Base-by-base conservation (phyloP, 2,113 vertebrate species). In the Alouatta palliata region DNA sequence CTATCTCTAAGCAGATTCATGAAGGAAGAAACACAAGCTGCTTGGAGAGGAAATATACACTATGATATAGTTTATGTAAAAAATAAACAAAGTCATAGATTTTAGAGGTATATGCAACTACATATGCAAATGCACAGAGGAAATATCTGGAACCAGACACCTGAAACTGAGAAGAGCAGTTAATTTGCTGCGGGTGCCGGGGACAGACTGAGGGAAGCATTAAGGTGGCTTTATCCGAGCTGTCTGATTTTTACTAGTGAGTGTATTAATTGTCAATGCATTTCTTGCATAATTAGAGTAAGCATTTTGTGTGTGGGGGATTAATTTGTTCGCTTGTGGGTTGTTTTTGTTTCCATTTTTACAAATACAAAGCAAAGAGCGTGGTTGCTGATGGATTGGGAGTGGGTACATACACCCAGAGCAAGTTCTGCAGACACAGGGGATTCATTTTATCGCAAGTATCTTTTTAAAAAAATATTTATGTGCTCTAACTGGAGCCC, bases 271-370 rank as follows among this genome's bases (percentile, higher is more conserved):
- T 85, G 94, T 25, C 77, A 27, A 16, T n/a, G 47, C 73, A 30
- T 93, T 64, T 91, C 77, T 68, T 52, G 10, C 56, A 20, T 52
- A 84, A 95, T 85, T 91, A 56, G 88, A 96, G 89, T 86, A 89
- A 85, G 91, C 61, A 89, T 71, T 95, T 94, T 35, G 37, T 3
- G 12, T 13, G 10, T 0, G 32, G 13, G 1, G 35, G 19, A 35
- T 81, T 79, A 6, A 40, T 32, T 43, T 25, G 4, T 70, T 56
- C 25, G 40, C 64, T 71, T 75, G 35, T 32, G 30, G 13, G 35
- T 11, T 21, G 73, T n/a, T 64, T 56, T 71, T 32, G 8, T 56
- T 70, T 82, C 54, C 80, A 20, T 89, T 82, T 90, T 54, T 13
- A 47, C 20, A 76, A 81, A 88, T 20, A n/a, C 77, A 61, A 71